Evolutionary conservation across 2,888 invertebrate genomes (phyloP).

Genomic region (Brenthis daphne): DNA sequence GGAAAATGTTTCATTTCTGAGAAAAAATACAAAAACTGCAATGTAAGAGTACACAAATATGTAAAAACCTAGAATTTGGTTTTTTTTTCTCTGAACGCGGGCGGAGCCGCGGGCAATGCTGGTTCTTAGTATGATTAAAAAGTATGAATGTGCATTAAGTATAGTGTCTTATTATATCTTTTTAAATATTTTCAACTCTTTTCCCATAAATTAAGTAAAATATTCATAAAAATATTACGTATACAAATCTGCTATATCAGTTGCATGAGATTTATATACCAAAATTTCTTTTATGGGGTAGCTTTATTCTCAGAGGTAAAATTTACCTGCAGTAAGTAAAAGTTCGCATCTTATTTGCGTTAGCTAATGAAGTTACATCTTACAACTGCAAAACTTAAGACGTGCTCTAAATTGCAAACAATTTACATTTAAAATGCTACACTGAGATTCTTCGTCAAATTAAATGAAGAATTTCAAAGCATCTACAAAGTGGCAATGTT

Average conservation of each 20-base stretch:
- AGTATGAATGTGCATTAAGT: too few species aligned
- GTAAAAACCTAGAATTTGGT: too few species aligned
- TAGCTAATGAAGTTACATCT: slow-evolving; percentile 59
- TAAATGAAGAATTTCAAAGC: slow-evolving; percentile 3
- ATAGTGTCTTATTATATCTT: too few species aligned
- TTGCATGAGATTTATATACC: neutral
- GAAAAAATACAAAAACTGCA: too few species aligned
- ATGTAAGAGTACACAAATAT: too few species aligned
- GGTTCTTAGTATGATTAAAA: too few species aligned
- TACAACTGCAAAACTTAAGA: slow-evolving; percentile 55
- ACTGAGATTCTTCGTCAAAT: slow-evolving; percentile 21
- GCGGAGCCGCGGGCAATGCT: too few species aligned
- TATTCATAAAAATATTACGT: too few species aligned
- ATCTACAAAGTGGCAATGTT: neutral
- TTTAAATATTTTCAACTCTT: too few species aligned
- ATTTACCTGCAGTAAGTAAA: slow-evolving; percentile 40
- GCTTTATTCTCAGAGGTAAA: slow-evolving; percentile 5
- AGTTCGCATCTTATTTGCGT: slow-evolving; percentile 61
- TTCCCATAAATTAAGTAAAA: too few species aligned
- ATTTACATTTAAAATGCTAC: slow-evolving; percentile 27
- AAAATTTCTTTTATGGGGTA: slow-evolving; percentile 6
- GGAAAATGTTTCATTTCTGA: too few species aligned
- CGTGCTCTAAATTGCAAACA: slow-evolving; percentile 58
- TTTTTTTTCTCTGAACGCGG: too few species aligned
- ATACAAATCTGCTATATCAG: neutral